These are phyloP conservation scores for Ganaspis sp. DNA, from an alignment of 1,140 invertebrate species.

Conservation along the genomic window DNA sequence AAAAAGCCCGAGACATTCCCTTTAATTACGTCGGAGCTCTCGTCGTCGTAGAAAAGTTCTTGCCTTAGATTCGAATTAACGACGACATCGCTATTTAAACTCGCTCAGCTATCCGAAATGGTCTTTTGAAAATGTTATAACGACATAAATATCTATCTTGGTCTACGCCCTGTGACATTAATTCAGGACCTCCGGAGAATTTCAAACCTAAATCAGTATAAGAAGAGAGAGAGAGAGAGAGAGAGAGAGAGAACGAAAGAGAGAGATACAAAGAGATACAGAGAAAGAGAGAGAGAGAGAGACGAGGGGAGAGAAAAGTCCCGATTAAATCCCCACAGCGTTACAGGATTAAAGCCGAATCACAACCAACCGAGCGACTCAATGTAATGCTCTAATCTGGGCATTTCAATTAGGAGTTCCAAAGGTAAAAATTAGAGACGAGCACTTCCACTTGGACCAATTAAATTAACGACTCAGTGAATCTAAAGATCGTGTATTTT, in stretches of 20 bases:
- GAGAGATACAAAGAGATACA: background rate
- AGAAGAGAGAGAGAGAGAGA: background rate
- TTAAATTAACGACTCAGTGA: conserved; percentile 50
- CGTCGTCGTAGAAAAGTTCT: background rate
- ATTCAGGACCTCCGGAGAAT: background rate
- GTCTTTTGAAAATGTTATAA: conserved; percentile 5
- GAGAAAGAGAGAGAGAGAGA: background rate
- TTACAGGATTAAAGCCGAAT: conserved; percentile 28
- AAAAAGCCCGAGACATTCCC: conserved; percentile 15
- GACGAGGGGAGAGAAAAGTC: background rate
- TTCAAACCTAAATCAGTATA: conserved; percentile 15
- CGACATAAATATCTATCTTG: conserved; percentile 8
- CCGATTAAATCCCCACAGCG: conserved; percentile 14
- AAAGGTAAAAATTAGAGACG: conserved; percentile 46
- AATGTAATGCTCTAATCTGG: conserved; percentile 47
- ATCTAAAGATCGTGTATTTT: background rate
- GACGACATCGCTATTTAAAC: conserved; percentile 12
- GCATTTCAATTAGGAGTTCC: conserved; percentile 50
- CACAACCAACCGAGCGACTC: conserved; percentile 47
- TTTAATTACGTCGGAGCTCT: background rate
- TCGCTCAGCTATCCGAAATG: background rate
- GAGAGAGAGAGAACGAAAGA: background rate
- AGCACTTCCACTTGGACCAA: conserved; percentile 38
- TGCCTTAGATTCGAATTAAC: conserved; percentile 1
- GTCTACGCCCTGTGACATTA: background rate